A percentile compares a stretch with the other conserved stretches of the same genome.
phyloP scores from a whole-genome alignment of 2,113 vertebrate species.

The Cryptotis parvus region DNA sequence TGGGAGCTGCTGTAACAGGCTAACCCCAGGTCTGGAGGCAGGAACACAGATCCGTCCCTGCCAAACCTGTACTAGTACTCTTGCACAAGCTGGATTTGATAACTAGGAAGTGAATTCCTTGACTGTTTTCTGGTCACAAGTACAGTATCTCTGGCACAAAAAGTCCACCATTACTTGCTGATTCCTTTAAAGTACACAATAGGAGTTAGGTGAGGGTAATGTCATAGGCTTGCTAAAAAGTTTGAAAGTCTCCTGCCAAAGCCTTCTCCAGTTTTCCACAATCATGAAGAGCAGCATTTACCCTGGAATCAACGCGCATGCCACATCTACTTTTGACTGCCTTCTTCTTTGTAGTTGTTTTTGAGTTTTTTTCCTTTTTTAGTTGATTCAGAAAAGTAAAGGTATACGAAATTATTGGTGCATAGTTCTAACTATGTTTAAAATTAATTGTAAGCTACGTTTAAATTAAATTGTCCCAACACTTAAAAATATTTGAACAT shows the following conservation, averaged over 20 bases:
- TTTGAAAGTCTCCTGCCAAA: neutral
- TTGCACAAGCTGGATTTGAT: neutral
- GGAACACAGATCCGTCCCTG: neutral
- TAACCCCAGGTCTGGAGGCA: neutral
- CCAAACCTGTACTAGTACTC: neutral
- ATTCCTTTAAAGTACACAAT: neutral
- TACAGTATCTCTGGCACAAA: neutral
- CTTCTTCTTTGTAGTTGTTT: too few species aligned
- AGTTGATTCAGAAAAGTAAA: conserved; percentile 49
- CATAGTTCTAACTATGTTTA: neutral
- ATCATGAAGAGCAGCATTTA: conserved; percentile 12
- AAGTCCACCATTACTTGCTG: neutral
- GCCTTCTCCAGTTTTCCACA: neutral
- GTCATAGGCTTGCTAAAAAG: neutral
- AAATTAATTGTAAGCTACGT: neutral
- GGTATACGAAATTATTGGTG: neutral
- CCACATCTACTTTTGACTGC: neutral
- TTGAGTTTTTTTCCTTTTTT: conserved; percentile 43
- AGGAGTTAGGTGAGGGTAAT: too few species aligned
- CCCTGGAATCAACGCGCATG: neutral
- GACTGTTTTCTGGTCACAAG: neutral
- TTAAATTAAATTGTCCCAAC: neutral
- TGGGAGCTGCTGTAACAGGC: neutral
- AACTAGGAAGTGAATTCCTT: neutral
- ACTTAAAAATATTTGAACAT: conserved; percentile 43